phyloP scores from a whole-genome alignment of 37 sponge, comb jelly and placozoan species.

The Mnemiopsis leidyi region DNA sequence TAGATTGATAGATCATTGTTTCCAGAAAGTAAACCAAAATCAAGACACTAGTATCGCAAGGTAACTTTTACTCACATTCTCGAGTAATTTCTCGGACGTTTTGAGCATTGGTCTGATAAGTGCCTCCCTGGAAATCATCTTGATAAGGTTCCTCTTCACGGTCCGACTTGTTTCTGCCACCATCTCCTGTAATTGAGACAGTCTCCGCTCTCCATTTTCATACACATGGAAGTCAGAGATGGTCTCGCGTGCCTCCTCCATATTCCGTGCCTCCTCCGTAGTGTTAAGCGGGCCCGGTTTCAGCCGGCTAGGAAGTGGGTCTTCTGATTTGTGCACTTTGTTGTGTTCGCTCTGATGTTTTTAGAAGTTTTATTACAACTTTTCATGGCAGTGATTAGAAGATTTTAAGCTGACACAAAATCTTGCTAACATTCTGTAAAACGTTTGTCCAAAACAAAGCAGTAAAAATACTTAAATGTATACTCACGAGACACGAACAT shows the following conservation, averaged over 20 bases:
- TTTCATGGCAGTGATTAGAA: too few species aligned
- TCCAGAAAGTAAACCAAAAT: too few species aligned
- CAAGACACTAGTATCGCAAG: too few species aligned
- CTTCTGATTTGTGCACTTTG: too few species aligned
- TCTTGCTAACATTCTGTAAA: too few species aligned
- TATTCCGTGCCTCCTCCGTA: background rate
- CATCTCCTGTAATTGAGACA: background rate
- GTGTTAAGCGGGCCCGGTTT: too few species aligned
- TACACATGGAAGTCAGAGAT: background rate
- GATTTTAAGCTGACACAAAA: too few species aligned
- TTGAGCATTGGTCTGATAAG: background rate
- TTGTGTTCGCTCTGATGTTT: background rate
- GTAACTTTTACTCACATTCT: background rate
- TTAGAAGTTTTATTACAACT: background rate
- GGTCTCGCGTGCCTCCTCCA: background rate
- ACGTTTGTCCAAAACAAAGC: too few species aligned
- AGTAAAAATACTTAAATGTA: too few species aligned
- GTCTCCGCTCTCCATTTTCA: background rate
- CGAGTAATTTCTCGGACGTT: background rate
- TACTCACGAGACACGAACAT: background rate
- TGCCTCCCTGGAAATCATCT: background rate
- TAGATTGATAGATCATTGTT: too few species aligned
- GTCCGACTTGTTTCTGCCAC: background rate
- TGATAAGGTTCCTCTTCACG: background rate
- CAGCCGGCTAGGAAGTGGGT: too few species aligned